A percentile compares a stretch with the other conserved stretches of the same genome.
These are phyloP conservation scores for Echiichthys vipera DNA, from an alignment of 2,797 vertebrate genomes.

Conservation along the genomic window DNA sequence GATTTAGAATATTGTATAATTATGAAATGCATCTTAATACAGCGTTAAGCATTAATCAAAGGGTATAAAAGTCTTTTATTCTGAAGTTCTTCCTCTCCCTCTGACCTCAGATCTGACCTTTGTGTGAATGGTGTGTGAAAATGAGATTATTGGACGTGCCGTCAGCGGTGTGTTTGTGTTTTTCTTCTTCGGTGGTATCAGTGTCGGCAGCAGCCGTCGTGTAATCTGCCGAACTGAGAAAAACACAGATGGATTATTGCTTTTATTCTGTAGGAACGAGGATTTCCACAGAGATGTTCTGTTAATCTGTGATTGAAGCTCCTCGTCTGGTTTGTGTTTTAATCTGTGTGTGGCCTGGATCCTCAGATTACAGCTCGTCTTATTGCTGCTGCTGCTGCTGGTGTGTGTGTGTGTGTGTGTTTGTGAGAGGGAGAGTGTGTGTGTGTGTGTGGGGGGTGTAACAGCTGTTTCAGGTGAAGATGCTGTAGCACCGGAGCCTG, in stretches of 20 bases:
- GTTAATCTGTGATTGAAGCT: slow-evolving; percentile 71
- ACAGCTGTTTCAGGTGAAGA: slow-evolving; percentile 78
- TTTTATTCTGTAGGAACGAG: slow-evolving; percentile 75
- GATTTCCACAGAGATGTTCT: slow-evolving; percentile 65
- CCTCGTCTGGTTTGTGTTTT: slow-evolving; percentile 82
- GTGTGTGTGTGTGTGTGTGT: too few species aligned
- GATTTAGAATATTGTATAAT: too few species aligned
- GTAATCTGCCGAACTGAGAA: slow-evolving; percentile 86
- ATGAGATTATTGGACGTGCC: background rate
- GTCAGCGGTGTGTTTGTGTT: slow-evolving; percentile 54
- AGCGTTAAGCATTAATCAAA: too few species aligned
- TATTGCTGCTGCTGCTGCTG: slow-evolving; percentile 85
- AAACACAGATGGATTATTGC: slow-evolving; percentile 86
- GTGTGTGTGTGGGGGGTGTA: slow-evolving; percentile 61
- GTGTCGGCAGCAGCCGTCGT: slow-evolving; percentile 81
- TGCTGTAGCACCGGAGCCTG: slow-evolving; percentile 17
- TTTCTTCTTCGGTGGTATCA: slow-evolving; percentile 73
- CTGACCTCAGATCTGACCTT: background rate
- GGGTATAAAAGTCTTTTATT: background rate
- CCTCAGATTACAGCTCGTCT: slow-evolving; percentile 91
- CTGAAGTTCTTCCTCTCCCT: background rate
- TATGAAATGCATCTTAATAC: too few species aligned
- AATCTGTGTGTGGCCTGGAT: slow-evolving; percentile 98
- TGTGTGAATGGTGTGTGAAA: too few species aligned
- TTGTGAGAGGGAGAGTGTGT: slow-evolving; percentile 77